Evolutionary conservation across 2,113 vertebrate species (phyloP).

Genomic region (Noturus placidus): DNA sequence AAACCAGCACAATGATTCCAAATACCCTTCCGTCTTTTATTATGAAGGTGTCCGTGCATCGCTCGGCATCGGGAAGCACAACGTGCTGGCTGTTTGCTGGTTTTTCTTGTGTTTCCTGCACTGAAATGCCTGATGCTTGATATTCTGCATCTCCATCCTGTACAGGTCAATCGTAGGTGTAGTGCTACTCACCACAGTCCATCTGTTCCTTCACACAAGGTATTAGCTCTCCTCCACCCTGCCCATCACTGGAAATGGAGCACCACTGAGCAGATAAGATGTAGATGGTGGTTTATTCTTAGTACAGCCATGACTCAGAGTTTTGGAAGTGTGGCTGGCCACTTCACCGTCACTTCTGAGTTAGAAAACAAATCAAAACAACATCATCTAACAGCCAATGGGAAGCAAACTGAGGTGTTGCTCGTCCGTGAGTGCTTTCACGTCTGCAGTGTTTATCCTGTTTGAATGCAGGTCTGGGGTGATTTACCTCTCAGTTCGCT

Average conservation of each 20-base stretch:
- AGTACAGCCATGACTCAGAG: not conserved
- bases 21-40: conserved; percentile 43
- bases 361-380: not conserved
- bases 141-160: not conserved
- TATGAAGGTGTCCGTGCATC: conserved; percentile 35
- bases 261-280: not conserved
- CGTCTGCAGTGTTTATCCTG: not conserved
- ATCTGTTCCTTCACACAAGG: not conserved
- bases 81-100: not conserved
- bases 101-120: not conserved
- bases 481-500: not conserved
- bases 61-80: not conserved
- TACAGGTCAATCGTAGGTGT: too few relatives aligned
- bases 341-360: not conserved
- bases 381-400: not conserved
- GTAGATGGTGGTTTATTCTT: not conserved
- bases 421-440: not conserved
- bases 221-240: not conserved
- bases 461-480: not conserved
- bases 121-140: not conserved
- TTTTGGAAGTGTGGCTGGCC: not conserved
- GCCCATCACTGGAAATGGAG: not conserved
- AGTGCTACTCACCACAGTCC: too few relatives aligned
- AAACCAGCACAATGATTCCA: conserved; percentile 41
- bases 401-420: not conserved